Conservation (phyloP, 1,140 invertebrate species). For the Hesperophylax magnus region DNA sequence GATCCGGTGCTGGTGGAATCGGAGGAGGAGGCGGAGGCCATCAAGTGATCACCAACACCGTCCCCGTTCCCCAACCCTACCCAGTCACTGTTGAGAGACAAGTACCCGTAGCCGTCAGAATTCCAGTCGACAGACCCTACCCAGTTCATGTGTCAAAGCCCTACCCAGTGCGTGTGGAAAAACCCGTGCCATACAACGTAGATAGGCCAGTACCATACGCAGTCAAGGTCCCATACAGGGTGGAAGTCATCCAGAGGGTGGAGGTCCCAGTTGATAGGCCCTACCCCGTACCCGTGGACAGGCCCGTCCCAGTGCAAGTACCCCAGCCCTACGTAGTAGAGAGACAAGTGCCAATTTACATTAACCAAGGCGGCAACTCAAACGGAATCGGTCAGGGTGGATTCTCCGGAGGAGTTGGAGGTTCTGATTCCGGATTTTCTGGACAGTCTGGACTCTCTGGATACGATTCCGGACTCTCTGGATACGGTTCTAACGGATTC, state of each 20-base stretch:
- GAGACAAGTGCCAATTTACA: constrained; percentile 62
- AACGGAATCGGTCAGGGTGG: constrained; percentile 8
- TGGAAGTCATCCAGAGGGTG: constrained; percentile 60
- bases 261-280: constrained; percentile 60
- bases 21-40: constrained; percentile 17
- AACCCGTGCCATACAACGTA: constrained; percentile 61
- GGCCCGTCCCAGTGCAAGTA: constrained; percentile 65
- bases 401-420: background rate
- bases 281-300: constrained; percentile 61
- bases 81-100: constrained; percentile 62
- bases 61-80: constrained; percentile 62
- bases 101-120: constrained; percentile 59
- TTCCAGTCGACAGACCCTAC: constrained; percentile 61
- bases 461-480: background rate
- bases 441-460: constrained; percentile 6
- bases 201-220: constrained; percentile 62
- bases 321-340: constrained; percentile 70
- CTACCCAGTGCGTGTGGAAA: constrained; percentile 68
- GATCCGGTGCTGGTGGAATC: background rate
- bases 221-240: constrained; percentile 62
- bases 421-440: constrained; percentile 5
- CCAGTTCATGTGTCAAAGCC: constrained; percentile 59
- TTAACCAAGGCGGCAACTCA: background rate
- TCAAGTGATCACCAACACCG: constrained; percentile 59
- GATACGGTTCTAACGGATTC: constrained; percentile 3